Evolutionary conservation across 2,888 invertebrate species (phyloP).

Genomic region (Trachelus iudaicus): DNA sequence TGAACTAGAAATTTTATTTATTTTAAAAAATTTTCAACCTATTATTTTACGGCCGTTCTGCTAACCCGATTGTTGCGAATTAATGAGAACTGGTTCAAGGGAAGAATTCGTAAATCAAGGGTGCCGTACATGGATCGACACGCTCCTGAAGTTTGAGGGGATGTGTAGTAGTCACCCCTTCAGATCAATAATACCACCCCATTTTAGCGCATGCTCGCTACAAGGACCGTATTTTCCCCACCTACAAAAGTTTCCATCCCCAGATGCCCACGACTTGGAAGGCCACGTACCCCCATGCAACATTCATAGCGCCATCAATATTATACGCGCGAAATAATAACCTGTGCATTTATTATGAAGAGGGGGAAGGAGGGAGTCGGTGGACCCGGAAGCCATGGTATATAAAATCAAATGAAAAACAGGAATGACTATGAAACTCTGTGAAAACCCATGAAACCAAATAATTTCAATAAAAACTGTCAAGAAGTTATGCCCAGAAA

Average conservation of each 20-base stretch:
- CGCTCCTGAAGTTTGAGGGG: conserved; percentile 47
- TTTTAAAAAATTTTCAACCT: too few relatives aligned
- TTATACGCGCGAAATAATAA: conserved; percentile 65
- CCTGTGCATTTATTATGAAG: conserved; percentile 60
- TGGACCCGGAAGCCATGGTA: neutral
- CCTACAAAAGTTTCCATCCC: conserved; percentile 18
- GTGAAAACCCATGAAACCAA: too few relatives aligned
- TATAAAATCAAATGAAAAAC: neutral
- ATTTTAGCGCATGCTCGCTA: conserved; percentile 52
- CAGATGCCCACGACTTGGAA: conserved; percentile 30
- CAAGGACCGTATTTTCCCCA: conserved; percentile 25
- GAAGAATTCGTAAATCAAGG: conserved; percentile 18
- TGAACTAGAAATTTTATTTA: too few relatives aligned
- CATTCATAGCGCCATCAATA: conserved; percentile 64
- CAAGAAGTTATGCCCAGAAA: too few relatives aligned
- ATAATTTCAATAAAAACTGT: too few relatives aligned
- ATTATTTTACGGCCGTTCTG: too few relatives aligned
- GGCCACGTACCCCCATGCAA: conserved; percentile 55
- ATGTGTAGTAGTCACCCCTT: conserved; percentile 36
- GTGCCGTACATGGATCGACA: conserved; percentile 40
- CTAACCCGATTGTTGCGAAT: too few relatives aligned
- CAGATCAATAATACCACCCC: conserved; percentile 63
- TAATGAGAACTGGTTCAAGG: too few relatives aligned
- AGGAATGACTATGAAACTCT: too few relatives aligned
- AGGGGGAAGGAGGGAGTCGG: conserved; percentile 25